Evolutionary conservation across 2,113 vertebrate species (phyloP).

Genomic region (Odocoileus hemionus): DNA sequence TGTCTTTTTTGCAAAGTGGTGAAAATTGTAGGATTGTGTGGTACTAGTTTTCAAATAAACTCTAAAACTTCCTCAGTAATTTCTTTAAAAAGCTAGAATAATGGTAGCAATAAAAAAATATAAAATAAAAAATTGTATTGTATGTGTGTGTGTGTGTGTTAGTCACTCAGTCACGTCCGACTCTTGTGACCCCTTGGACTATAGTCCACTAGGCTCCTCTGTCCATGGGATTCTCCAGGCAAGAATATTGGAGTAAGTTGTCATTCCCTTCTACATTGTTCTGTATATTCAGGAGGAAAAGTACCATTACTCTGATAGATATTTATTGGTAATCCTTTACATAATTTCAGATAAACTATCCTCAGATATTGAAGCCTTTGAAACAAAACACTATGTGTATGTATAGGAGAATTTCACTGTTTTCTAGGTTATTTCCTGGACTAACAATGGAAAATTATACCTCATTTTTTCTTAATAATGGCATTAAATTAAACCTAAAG

Average conservation of each 20-base stretch:
- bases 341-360: not conserved
- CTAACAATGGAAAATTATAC: not conserved
- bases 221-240: not conserved
- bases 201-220: not conserved
- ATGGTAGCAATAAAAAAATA: not conserved
- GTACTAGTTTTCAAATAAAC: not conserved
- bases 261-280: not conserved
- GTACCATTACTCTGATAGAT: not conserved
- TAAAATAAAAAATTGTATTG: not conserved
- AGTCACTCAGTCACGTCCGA: accelerated
- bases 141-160: not conserved
- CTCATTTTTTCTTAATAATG: not conserved
- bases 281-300: not conserved
- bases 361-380: not conserved
- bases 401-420: not conserved
- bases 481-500: not conserved
- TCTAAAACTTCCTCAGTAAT: not conserved
- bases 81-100: not conserved
- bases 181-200: not conserved
- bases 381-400: not conserved
- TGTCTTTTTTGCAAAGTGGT: slow-evolving; percentile 12
- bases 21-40: not conserved
- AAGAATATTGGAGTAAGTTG: not conserved
- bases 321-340: not conserved
- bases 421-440: not conserved